Evolutionary conservation across 2,113 vertebrate species (phyloP), one percentile per base, ranked within the genome.

Genomic region (Callocephalon fimbriatum): DNA sequence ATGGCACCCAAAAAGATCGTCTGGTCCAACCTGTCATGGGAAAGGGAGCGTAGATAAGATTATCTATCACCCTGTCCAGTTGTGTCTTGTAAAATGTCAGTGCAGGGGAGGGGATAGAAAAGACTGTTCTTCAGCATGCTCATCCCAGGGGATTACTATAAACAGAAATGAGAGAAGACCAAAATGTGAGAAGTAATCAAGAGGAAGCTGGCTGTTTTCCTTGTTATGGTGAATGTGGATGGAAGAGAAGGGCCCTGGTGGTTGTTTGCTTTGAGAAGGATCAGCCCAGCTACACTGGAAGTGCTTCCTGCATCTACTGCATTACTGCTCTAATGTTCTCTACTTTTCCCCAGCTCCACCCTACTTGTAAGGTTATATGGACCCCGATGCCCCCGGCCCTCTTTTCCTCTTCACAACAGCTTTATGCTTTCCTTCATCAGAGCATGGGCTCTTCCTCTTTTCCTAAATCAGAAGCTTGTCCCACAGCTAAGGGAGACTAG

Each of bases 1-100:
- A 78, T 67, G 38, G n/a, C 26, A 47, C 26, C 65, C 42, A 0
- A 0, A 15, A 13, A 53, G 45, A 47, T 42, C 50, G 19, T 21
- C 12, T 40, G 15, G 20, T 72, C 10, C 65, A 45, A 27, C 14
- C 29, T 47, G 51, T 47, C 6, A 6, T 77, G 25, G 65, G 17
- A 59, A 77, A 65, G 20, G 56, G 20, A 58, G 56, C 56, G 21
- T 58, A 35, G 56, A 9, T 58, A 35, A 58, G 56, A 35, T 61
- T 44, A 25, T 31, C 42, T 74, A 21, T 32, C 6, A 20, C 10
- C 17, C 19, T 21, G 27, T 50, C 16, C 11, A 7, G 22, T 54
- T 3, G 0, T 5, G 0, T 44, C 40, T 74, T 74, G 59, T 32
- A 19, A 37, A 38, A 68, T 56, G 21, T n/a, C 1, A 0, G 5